phyloP scores from a whole-genome alignment of 2,113 vertebrate species.

The Accipiter cooperii region DNA sequence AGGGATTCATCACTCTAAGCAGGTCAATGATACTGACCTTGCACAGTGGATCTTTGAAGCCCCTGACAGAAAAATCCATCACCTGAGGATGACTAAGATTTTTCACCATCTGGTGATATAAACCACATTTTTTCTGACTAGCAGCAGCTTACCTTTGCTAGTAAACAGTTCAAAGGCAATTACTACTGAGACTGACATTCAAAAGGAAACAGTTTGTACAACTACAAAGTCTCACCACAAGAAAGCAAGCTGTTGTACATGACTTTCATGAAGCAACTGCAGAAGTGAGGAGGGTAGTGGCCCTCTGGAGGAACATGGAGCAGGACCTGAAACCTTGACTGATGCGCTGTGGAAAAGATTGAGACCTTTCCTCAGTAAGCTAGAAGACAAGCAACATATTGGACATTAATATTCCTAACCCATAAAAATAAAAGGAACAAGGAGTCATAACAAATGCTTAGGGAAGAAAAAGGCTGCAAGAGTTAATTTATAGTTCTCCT shows the following conservation, averaged over 20 bases:
- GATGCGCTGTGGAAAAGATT: neutral
- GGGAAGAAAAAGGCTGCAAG: neutral
- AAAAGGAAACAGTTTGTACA: neutral
- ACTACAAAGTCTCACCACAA: neutral
- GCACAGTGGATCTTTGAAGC: neutral
- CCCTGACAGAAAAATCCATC: neutral
- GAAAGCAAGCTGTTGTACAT: neutral
- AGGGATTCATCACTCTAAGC: neutral
- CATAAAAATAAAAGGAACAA: neutral
- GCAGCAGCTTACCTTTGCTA: neutral
- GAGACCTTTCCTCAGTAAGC: neutral
- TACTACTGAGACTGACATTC: neutral
- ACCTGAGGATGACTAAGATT: neutral
- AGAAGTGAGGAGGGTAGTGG: neutral
- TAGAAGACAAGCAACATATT: neutral
- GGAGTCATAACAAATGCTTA: neutral
- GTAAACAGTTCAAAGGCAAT: neutral
- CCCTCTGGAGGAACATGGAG: neutral
- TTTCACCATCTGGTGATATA: neutral
- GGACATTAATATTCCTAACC: neutral
- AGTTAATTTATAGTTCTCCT: neutral
- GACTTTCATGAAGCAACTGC: neutral
- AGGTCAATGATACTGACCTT: neutral
- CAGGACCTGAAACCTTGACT: neutral
- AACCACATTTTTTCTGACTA: neutral